Evolutionary conservation across 2,888 invertebrate genomes (phyloP).

Genomic region (Syrphus vitripennis): DNA sequence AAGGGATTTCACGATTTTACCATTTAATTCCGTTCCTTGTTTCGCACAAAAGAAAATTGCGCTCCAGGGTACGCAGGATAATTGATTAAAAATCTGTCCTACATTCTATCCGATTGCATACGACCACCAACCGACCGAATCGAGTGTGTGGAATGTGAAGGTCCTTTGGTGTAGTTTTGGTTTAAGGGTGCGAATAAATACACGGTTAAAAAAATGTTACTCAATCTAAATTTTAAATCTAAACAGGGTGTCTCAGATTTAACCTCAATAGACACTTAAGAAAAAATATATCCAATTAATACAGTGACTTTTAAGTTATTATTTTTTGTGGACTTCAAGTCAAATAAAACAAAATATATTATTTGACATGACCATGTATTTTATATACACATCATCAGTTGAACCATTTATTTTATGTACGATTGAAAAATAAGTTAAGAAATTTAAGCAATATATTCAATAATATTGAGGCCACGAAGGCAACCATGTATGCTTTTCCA

Average conservation of each 20-base stretch:
- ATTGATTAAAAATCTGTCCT: slow-evolving; percentile 72
- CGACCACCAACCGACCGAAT: slow-evolving; percentile 20
- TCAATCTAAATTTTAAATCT: neutral
- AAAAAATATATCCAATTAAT: no score
- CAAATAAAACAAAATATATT: no score
- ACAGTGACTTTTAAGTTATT: no score
- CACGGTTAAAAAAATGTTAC: neutral
- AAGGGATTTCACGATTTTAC: slow-evolving; percentile 57
- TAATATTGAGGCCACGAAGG: no score
- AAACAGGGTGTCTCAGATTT: neutral
- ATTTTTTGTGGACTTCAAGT: no score
- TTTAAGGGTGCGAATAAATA: neutral
- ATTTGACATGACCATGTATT: no score
- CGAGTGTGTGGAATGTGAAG: slow-evolving; percentile 13
- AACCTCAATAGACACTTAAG: no score
- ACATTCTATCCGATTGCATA: slow-evolving; percentile 68
- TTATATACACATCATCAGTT: no score
- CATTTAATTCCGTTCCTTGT: slow-evolving; percentile 61
- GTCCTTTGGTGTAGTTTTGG: neutral
- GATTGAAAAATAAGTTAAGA: no score
- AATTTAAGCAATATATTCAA: no score
- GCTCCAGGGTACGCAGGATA: slow-evolving; percentile 67
- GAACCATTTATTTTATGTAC: no score
- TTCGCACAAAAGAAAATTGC: slow-evolving; percentile 65
- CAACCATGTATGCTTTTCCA: no score